Evolutionary conservation across 92 coral and sea anemone genomes (phyloP).

Genomic region (Palythoa caribaeorum): DNA sequence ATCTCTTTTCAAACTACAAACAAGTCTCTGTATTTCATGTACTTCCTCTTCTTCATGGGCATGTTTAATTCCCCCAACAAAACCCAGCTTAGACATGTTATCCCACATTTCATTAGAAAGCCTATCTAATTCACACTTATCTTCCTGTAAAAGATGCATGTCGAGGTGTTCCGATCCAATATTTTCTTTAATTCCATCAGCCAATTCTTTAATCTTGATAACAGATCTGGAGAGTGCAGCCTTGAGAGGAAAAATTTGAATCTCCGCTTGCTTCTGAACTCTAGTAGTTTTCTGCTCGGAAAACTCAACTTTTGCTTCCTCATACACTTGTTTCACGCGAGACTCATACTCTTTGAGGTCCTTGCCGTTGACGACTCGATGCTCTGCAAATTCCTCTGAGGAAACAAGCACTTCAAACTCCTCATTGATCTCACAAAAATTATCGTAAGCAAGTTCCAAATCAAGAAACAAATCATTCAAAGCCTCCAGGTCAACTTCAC

Average conservation of each 20-base stretch:
- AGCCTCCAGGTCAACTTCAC: conserved; percentile 42
- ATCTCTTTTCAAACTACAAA: not conserved
- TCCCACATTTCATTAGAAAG: conserved; percentile 4
- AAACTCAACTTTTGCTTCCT: conserved; percentile 28
- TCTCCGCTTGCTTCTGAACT: conserved; percentile 1
- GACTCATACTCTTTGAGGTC: conserved; percentile 28
- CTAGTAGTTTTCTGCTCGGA: not conserved
- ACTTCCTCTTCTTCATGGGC: not conserved
- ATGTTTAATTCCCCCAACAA: conserved; percentile 1
- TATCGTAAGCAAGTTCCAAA: conserved; percentile 37
- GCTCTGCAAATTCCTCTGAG: conserved; percentile 29
- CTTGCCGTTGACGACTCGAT: conserved; percentile 13
- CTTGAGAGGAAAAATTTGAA: conserved; percentile 18
- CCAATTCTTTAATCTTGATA: not conserved
- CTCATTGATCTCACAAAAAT: conserved; percentile 32
- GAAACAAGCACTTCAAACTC: conserved; percentile 37
- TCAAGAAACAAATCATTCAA: conserved; percentile 32
- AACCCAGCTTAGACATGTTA: conserved; percentile 1
- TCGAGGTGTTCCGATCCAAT: conserved; percentile 3
- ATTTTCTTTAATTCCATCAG: not conserved
- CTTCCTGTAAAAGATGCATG: not conserved
- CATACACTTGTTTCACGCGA: conserved; percentile 34
- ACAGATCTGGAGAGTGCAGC: conserved; percentile 27
- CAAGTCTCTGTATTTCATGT: not conserved
- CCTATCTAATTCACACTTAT: conserved; percentile 3